Conservation (phyloP, 2,888 invertebrate species). For the Ennomos erosarius region DNA sequence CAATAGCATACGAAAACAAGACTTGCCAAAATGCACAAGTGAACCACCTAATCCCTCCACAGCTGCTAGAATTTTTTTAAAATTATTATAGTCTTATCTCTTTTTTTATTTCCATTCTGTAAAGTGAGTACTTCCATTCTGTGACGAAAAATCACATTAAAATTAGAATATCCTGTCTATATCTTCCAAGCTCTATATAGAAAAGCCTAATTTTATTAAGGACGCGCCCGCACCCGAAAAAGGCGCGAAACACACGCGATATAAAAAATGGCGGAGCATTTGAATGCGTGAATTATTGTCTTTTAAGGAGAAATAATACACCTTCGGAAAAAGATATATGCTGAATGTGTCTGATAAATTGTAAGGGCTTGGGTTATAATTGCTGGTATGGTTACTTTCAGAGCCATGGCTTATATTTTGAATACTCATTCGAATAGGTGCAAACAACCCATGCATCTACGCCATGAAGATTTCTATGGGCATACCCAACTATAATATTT, state of each 20-base stretch:
- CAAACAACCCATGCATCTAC: too few species aligned
- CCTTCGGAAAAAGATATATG: slow-evolving; percentile 72
- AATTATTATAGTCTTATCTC: too few species aligned
- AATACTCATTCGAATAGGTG: too few species aligned
- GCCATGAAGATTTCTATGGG: too few species aligned
- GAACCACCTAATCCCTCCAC: too few species aligned
- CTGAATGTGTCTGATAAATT: slow-evolving; percentile 64
- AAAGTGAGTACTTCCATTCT: too few species aligned
- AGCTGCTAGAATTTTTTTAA: too few species aligned
- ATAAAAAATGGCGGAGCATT: slow-evolving; percentile 84
- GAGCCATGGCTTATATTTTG: background rate
- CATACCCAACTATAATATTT: too few species aligned
- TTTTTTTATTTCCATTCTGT: too few species aligned
- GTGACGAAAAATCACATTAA: background rate
- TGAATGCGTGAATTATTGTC: slow-evolving; percentile 85
- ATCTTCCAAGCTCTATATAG: slow-evolving; percentile 57
- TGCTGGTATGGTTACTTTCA: slow-evolving; percentile 38
- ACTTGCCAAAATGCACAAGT: too few species aligned
- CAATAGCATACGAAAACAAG: too few species aligned
- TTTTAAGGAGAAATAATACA: slow-evolving; percentile 80
- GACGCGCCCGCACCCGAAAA: slow-evolving; percentile 83
- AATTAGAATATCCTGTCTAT: slow-evolving; percentile 46
- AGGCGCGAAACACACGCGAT: slow-evolving; percentile 86
- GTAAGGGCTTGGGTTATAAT: slow-evolving; percentile 34
- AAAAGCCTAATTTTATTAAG: slow-evolving; percentile 83